Evolutionary conservation across 2,797 vertebrate genomes (phyloP).

Genomic region (Bucorvus abyssinicus): DNA sequence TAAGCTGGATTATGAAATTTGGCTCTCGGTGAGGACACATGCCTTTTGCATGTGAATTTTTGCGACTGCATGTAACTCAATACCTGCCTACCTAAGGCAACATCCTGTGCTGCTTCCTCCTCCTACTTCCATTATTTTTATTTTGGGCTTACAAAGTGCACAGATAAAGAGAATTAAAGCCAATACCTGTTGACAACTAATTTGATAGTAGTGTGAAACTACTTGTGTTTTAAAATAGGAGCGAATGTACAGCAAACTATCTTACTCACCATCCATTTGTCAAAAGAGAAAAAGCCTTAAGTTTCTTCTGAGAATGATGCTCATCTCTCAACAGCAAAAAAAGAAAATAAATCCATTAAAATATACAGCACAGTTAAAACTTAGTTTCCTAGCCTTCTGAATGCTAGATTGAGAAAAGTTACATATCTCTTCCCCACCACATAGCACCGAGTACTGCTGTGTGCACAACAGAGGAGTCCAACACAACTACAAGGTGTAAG

Average conservation of each 20-base stretch:
- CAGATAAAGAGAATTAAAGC: neutral
- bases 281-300: neutral
- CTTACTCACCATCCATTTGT: neutral
- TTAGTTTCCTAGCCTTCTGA: neutral
- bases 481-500: neutral
- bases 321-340: neutral
- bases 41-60: neutral
- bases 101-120: neutral
- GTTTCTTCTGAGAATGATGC: neutral
- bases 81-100: neutral
- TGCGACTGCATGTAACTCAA: neutral
- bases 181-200: neutral
- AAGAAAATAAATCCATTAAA: neutral
- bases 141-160: constrained; percentile 6
- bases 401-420: neutral
- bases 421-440: neutral
- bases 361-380: neutral
- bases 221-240: neutral
- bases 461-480: neutral
- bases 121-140: neutral
- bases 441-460: neutral
- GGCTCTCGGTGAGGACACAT: neutral
- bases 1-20: neutral
- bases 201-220: neutral
- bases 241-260: neutral